Evolutionary conservation across 2,888 invertebrate species (phyloP).

Genomic region (Nomada hirtipes): DNA sequence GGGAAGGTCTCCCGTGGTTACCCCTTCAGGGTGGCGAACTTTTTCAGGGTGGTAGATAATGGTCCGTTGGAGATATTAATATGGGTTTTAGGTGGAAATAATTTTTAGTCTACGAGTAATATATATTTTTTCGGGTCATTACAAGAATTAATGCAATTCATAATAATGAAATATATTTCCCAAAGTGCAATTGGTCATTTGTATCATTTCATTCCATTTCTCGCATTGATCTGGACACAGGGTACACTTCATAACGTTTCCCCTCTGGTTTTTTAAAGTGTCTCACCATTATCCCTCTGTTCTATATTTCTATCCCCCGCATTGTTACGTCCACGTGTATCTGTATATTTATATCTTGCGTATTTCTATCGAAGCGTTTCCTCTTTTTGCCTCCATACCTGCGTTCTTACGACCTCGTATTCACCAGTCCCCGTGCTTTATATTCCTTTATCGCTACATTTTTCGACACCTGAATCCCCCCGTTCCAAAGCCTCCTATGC

Average conservation of each 20-base stretch:
- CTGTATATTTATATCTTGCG: background rate
- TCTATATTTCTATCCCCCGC: slow-evolving; percentile 19
- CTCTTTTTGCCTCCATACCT: background rate
- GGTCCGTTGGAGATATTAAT: no score
- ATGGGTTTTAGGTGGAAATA: no score
- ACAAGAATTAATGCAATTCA: no score
- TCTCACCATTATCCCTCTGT: background rate
- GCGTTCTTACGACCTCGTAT: background rate
- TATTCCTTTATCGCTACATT: slow-evolving; percentile 12
- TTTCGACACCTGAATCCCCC: background rate
- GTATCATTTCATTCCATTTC: no score
- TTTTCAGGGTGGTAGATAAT: no score
- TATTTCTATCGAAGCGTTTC: background rate
- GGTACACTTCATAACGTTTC: background rate
- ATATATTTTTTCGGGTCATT: no score
- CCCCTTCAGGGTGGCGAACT: no score
- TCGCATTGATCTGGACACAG: no score
- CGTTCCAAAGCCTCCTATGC: background rate
- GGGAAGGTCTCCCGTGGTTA: no score
- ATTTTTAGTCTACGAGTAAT: no score
- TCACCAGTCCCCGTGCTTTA: slow-evolving; percentile 17
- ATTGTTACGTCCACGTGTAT: slow-evolving; percentile 6
- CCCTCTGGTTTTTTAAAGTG: background rate
- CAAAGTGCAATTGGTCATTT: no score
- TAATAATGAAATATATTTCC: no score